Base-by-base conservation (phyloP, 1,140 invertebrate genomes). In the Danaus melanippus region DNA sequence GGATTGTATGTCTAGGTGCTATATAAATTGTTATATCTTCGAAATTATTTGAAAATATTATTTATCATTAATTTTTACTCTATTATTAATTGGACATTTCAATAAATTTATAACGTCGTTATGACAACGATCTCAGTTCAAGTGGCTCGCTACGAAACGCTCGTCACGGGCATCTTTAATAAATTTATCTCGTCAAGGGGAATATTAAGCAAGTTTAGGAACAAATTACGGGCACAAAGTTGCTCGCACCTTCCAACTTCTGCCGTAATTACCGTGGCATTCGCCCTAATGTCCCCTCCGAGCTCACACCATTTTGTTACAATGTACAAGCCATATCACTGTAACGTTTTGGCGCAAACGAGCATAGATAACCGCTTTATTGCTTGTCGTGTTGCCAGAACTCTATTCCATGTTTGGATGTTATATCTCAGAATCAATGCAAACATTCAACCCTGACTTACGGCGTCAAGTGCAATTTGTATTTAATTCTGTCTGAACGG, bases 111-210 rank as follows among this genome's bases (percentile, higher is more conserved):
- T 60, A 60, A 56, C 44, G 63, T 71, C 62, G 67, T 76, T 76
- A 71, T 60, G 62, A 53, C 15, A 54, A 49, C 52, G 50, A 60
- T 66, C 58, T 66, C 50, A 50, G 70, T 74, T 66, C 64, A 62
- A 54, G 58, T 64, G 61, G 55, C 64, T 58, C 42, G 52, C 47
- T 51, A 58, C 52, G 46, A 40, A 58, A 53, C 61, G 58, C 67
- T 74, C 68, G 62, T 70, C 74, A 72, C 65, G 62, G 64, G 57
- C 62, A 64, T 67, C 64, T 59, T 70, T 82, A 85, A 82, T 81
- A 82, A 82, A 85, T 85, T 85, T 78, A 85, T 75, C 77, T 77
- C 76, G 76, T 81, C 82, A 81, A 67, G 74, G 71, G 77, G 70
- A 74, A 76, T 80, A 82, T 85, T 85, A 82, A 80, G 72, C 69